phyloP scores from a whole-genome alignment of 2,888 invertebrate species.

The Tenodera sinensis region DNA sequence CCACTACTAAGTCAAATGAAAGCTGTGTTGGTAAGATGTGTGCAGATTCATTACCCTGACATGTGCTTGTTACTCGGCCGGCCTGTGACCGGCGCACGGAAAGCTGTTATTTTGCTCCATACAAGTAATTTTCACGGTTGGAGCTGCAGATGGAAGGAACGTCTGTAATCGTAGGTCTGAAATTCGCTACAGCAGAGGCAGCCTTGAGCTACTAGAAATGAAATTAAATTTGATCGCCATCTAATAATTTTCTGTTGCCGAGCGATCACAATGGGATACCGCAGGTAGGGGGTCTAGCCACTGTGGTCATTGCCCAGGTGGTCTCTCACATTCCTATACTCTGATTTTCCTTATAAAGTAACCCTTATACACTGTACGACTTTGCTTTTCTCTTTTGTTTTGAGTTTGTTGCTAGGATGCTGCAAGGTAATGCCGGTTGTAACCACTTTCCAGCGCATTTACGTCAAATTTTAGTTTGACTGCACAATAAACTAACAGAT shows the following conservation, averaged over 20 bases:
- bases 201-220: background rate
- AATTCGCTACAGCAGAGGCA: background rate
- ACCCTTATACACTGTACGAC: background rate
- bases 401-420: background rate
- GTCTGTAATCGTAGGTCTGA: background rate
- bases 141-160: too few relatives aligned
- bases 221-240: background rate
- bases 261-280: background rate
- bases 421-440: background rate
- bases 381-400: background rate
- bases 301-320: background rate
- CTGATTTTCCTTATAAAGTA: background rate
- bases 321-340: background rate
- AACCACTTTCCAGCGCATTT: background rate
- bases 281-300: background rate
- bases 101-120: too few relatives aligned
- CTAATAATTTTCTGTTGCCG: background rate
- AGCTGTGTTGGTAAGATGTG: too few relatives aligned
- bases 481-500: too few relatives aligned
- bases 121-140: too few relatives aligned
- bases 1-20: too few relatives aligned
- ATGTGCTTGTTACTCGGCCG: too few relatives aligned
- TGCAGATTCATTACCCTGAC: too few relatives aligned
- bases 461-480: too few relatives aligned
- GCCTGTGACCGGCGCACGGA: too few relatives aligned